Percentiles rank a stretch among this genome's conserved stretches.
Conservation (phyloP, 2,797 vertebrate species). For the Paedocypris micromegethes region DNA sequence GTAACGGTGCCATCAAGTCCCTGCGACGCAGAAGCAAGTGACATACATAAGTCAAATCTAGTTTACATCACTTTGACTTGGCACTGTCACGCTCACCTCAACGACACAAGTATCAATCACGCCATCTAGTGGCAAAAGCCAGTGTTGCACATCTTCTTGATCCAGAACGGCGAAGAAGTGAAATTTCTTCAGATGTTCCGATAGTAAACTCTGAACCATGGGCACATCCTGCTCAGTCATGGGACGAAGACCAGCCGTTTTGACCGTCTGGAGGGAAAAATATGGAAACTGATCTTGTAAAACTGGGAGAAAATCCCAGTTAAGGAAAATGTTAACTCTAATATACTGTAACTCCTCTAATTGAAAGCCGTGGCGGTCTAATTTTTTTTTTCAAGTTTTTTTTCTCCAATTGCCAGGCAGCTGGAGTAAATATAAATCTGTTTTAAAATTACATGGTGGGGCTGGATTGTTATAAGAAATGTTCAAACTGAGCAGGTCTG, state of each 20-base stretch:
- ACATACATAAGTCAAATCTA: neutral
- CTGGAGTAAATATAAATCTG: no score
- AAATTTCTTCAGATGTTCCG: conserved; percentile 73
- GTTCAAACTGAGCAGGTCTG: conserved; percentile 43
- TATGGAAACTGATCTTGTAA: neutral
- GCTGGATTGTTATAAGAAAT: no score
- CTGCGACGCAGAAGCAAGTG: conserved; percentile 56
- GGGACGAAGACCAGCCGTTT: conserved; percentile 75
- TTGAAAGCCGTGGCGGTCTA: no score
- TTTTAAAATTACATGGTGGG: no score
- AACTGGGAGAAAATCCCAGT: neutral
- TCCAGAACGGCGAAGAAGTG: conserved; percentile 76
- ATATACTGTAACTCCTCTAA: no score
- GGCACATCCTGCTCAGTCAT: conserved; percentile 78
- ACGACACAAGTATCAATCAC: conserved; percentile 90
- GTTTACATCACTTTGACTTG: neutral
- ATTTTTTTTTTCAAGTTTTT: no score
- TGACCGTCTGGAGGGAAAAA: conserved; percentile 67
- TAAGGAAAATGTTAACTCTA: no score
- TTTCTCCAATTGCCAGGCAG: no score
- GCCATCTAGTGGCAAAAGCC: conserved; percentile 83
- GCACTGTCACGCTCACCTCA: conserved; percentile 68
- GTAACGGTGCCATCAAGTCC: conserved; percentile 72
- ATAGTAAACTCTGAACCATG: conserved; percentile 71
- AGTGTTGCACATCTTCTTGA: conserved; percentile 81